Evolutionary conservation across 2,113 vertebrate species (phyloP), one percentile per base, ranked within the genome.

Genomic region (Bos javanicus): DNA sequence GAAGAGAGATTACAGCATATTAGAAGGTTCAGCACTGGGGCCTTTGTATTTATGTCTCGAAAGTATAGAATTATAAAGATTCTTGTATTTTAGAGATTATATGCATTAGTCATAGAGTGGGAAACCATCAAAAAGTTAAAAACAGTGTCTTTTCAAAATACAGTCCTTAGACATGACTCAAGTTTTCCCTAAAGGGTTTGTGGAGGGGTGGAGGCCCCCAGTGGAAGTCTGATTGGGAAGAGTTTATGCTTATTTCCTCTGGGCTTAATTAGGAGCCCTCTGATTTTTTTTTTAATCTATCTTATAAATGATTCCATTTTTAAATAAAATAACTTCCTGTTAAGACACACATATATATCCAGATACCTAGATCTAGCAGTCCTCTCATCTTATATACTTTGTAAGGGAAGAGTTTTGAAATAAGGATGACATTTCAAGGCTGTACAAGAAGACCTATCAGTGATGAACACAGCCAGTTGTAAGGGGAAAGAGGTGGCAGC

Each of bases 241-340:
- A 76, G 5, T 48, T 39, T 28, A 90, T 23, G 28, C 90, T 50
- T 13, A 25, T 3, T 21, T 83, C 10, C 16, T 91, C 57, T 25
- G 39, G 56, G 48, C 21, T 60, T 93, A 36, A 25, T 60, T 83
- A 46, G 28, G 59, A 54, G 16, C 3, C 7, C 13, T 82, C 30
- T 87, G 4, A 13, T n/a, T 39, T 57, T 87, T 71, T n/a, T 8
- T 2, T 1, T 13, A 74, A 62, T 21, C 6, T n/a, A 26, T 64
- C 80, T 80, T 74, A 60, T 11, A 43, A 39, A 48, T 39, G 4
- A 33, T 28, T 93, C 76, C 2, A 43, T n/a, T 89, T 96, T 97
- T 64, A 26, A 76, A 86, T 74, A 76, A 93, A 89, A 39, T 33
- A 74, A 81, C 7, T 95, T 23, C 33, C 28, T 62, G 2, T 48